Percentiles rank a stretch among this genome's conserved stretches.
Evolutionary conservation across 2,797 vertebrate species (phyloP).

Genomic region (Acrocephalus scirpaceus): DNA sequence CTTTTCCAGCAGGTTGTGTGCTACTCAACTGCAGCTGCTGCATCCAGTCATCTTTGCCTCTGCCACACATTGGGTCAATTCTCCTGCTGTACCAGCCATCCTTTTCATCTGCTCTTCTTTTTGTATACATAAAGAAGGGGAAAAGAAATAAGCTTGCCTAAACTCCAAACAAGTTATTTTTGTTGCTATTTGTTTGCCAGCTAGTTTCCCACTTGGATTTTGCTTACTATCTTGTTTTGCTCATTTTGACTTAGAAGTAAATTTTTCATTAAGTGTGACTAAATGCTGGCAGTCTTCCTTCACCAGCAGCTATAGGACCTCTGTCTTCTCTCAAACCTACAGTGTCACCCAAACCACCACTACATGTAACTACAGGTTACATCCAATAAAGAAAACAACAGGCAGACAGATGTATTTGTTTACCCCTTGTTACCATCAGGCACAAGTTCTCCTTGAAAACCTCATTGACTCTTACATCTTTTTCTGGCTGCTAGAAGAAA

Average conservation of each 20-base stretch:
- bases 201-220: not conserved
- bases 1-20: not conserved
- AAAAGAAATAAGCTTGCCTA: not conserved
- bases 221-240: not conserved
- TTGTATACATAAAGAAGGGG: not conserved
- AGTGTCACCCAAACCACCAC: not conserved
- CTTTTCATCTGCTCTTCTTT: not conserved
- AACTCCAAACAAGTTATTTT: not conserved
- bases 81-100: not conserved
- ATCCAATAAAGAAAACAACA: not conserved
- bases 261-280: not conserved
- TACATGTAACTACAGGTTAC: not conserved
- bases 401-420: not conserved
- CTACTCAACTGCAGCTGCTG: not conserved
- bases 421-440: not conserved
- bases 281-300: not conserved
- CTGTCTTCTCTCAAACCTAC: not conserved
- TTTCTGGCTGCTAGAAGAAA: not conserved
- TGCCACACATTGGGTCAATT: not conserved
- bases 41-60: not conserved
- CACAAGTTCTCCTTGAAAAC: not conserved
- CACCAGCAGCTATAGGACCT: not conserved
- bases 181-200: not conserved
- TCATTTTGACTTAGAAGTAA: not conserved
- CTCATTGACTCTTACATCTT: not conserved